Base-by-base conservation (phyloP, 2,888 invertebrate species). In the Odontocerum albicorne region DNA sequence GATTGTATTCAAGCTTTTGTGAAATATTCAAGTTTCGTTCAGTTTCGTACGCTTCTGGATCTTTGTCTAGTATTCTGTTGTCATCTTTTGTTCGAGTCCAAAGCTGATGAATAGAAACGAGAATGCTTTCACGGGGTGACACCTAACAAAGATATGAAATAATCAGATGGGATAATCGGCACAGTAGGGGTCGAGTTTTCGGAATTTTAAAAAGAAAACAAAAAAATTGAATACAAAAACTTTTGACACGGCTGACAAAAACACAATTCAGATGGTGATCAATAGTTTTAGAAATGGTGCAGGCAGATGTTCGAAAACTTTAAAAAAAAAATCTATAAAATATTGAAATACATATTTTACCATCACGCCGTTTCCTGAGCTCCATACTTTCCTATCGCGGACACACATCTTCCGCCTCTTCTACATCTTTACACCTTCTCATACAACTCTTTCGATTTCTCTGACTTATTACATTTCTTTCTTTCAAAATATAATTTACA, bases 151-250 rank as follows among this genome's bases (percentile, higher is more conserved):
- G 19, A 13, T 21, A 17, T 17, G 12, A 19, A 16, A 49, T 31
- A 43, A 55, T 55, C 43, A 43, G 43, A 27, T 36, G 44, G 36
- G 31, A 55, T 55, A 45, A 55, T 55, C 55, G 55, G 38, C 55
- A 13, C 55, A 7, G 20, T 50, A 45, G 49, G 55, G 21, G 16
- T 38, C 40, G n/a, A 15, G 32, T 43, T 33, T 35, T 35, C 13
- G 4, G 21, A 51, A 45, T 33, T 19, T 32, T 45, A 38, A 44
- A 32, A 32, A 44, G 45, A 22, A 31, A n/a, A n/a, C n/a, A 20
- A 32, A 21, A 20, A 27, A 56, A 51, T 36, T 8, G 45, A 32
- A 32, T 39, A 46, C 56, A 51, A 40, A 31, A 7, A 15, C 38
- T 22, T 46, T 39, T 51, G 56, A 52, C 42, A 45, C 21, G 13